A percentile compares a stretch with the other conserved stretches of the same genome.
These are phyloP conservation scores for Eretmochelys imbricata DNA, from an alignment of 2,113 vertebrate species.

Conservation along the genomic window DNA sequence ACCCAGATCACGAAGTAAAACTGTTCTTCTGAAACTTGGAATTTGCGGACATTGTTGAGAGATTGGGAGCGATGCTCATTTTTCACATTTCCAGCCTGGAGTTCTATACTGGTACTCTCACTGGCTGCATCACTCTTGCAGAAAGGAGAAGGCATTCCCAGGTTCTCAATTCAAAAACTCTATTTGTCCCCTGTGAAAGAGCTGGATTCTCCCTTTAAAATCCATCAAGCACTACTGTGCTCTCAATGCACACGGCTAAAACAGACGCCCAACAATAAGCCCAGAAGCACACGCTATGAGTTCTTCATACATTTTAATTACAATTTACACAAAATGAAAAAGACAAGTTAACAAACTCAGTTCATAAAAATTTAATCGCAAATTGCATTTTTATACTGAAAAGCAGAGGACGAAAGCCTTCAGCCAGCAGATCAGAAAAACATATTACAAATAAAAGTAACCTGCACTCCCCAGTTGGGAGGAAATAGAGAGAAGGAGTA, in stretches of 20 bases:
- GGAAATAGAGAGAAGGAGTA: neutral
- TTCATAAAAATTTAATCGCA: constrained; percentile 29
- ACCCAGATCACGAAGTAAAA: neutral
- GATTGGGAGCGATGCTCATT: constrained; percentile 6
- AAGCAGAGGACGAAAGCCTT: constrained; percentile 10
- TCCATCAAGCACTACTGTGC: neutral
- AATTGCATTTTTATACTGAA: neutral
- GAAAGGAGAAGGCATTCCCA: neutral
- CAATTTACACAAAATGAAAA: constrained; percentile 34
- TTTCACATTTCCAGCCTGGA: neutral
- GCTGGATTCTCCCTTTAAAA: constrained; percentile 15
- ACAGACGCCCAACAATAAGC: neutral
- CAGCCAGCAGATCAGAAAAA: neutral
- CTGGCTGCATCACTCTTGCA: neutral
- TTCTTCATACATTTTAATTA: constrained; percentile 46
- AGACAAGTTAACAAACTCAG: constrained; percentile 18
- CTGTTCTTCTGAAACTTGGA: neutral
- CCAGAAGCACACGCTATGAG: constrained; percentile 20
- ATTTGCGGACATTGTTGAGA: neutral
- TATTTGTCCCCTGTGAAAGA: neutral
- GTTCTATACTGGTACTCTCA: neutral
- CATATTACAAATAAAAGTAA: neutral
- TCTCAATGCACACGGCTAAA: neutral
- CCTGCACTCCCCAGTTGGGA: neutral
- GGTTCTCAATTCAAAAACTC: neutral